Evolutionary conservation across 2,888 invertebrate species (phyloP), one percentile per base, ranked within the genome.

Genomic region (Brachynemurus nebulosus): DNA sequence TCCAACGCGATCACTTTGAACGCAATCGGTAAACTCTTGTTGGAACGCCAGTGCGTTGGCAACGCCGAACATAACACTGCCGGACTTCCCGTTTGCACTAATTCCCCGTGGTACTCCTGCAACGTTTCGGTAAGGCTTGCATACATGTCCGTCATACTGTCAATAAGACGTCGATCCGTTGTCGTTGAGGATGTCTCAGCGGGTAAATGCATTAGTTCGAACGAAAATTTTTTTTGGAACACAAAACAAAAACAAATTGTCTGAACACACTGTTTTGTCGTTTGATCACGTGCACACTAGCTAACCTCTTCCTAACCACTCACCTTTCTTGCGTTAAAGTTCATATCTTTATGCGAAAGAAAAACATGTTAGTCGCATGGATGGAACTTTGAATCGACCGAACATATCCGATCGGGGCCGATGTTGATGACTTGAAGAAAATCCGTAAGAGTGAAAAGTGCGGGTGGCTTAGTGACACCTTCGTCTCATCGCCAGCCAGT

Each of bases 11-110:
- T 84, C 52, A 96, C 93, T 69, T 93, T 92, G 69, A 98, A 98
- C 14, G 95, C 90, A 36, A 90, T 79, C 20, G 97, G 97, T 51
- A 98, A 69, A 17, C 92, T 91, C 68, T 98, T 98, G 72, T 98
- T 98, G 41, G 84, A 92, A 48, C 98, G 74, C 97, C 97, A 98
- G 62, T 98, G 98, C 1, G 78, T 78, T 2, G 98, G 98, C 53
- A 98, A 69, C 2, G 80, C 81, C 40, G 93, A 91, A 69, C 97
- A 98, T 47, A 96, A 72, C 52, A 98, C 86, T 51, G 92, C 86
- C 1, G 97, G 97, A 49, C 91, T 91, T 40, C 93, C 96, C 20
- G 97, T 97, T 63, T 84, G 82, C 53, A 92, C 85, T 59, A 96
- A 70, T 61, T 90, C 88, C n/a, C 92, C 92, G 58, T 91, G 90